phyloP scores from a whole-genome alignment of 2,113 vertebrate species.

The Siniperca knerii region DNA sequence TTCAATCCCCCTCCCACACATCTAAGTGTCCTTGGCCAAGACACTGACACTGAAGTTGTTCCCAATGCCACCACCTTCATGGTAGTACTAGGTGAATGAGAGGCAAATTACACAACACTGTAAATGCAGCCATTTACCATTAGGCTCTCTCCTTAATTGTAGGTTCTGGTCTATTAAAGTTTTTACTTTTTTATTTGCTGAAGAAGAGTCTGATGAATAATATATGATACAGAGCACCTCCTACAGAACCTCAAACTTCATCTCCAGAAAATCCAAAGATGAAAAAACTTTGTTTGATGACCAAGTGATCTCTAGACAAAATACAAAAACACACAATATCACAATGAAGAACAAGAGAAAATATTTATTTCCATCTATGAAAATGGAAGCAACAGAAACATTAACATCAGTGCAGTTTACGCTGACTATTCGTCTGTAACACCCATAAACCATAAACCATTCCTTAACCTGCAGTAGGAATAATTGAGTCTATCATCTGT shows the following conservation, averaged over 20 bases:
- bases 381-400: not conserved
- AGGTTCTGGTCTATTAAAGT: not conserved
- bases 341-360: not conserved
- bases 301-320: not conserved
- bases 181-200: not conserved
- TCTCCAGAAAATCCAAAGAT: not conserved
- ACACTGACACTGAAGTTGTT: not conserved
- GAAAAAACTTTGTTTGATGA: not conserved
- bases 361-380: not conserved
- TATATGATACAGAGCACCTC: not conserved
- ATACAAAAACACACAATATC: not conserved
- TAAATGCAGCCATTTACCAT: not conserved
- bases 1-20: not conserved
- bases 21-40: not conserved
- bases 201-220: not conserved
- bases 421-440: not conserved
- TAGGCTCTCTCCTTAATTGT: not conserved
- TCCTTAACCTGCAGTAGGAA: not conserved
- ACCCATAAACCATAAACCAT: not conserved
- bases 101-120: not conserved
- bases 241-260: not conserved
- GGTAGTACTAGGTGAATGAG: not conserved
- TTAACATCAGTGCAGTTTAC: not conserved
- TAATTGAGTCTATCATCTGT: not conserved
- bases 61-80: not conserved